These are phyloP conservation scores for Euglossa dilemma DNA, from an alignment of 1,140 invertebrate species.

Conservation along the genomic window DNA sequence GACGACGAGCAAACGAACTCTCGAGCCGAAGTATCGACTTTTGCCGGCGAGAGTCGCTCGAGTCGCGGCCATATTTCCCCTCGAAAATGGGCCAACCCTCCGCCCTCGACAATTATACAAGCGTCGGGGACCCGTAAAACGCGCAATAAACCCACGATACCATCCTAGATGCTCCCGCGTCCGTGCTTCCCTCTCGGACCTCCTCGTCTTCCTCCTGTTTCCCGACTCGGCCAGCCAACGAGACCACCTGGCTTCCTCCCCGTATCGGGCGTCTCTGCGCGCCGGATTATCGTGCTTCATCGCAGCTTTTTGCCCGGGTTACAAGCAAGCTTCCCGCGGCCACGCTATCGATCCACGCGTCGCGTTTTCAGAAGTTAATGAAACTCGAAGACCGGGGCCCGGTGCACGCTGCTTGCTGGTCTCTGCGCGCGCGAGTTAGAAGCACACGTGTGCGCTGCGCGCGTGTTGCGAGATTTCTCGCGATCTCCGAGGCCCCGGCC, in stretches of 20 bases:
- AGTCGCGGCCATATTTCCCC: slow-evolving; percentile 65
- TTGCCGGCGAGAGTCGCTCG: slow-evolving; percentile 44
- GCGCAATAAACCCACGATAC: slow-evolving; percentile 47
- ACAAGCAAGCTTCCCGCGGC: slow-evolving; percentile 32
- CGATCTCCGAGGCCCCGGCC: not conserved
- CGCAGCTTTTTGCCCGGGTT: slow-evolving; percentile 52
- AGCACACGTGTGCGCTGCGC: no score
- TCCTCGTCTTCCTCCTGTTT: not conserved
- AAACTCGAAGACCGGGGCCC: not conserved
- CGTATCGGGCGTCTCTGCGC: slow-evolving; percentile 2
- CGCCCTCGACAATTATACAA: slow-evolving; percentile 62
- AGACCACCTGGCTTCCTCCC: not conserved
- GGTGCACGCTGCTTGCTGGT: not conserved
- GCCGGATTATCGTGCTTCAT: slow-evolving; percentile 48
- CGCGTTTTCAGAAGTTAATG: slow-evolving; percentile 45
- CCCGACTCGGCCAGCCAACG: no score
- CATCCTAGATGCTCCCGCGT: slow-evolving; percentile 1
- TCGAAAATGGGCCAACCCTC: slow-evolving; percentile 69
- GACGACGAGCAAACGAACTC: slow-evolving; percentile 48
- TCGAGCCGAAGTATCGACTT: slow-evolving; percentile 60
- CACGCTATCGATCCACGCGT: slow-evolving; percentile 41
- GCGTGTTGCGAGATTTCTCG: not conserved
- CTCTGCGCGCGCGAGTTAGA: no score
- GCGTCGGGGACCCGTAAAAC: slow-evolving; percentile 53
- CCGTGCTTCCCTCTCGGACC: no score